Evolutionary conservation across 2,888 invertebrate species (phyloP).

Genomic region (Drosophila differens): DNA sequence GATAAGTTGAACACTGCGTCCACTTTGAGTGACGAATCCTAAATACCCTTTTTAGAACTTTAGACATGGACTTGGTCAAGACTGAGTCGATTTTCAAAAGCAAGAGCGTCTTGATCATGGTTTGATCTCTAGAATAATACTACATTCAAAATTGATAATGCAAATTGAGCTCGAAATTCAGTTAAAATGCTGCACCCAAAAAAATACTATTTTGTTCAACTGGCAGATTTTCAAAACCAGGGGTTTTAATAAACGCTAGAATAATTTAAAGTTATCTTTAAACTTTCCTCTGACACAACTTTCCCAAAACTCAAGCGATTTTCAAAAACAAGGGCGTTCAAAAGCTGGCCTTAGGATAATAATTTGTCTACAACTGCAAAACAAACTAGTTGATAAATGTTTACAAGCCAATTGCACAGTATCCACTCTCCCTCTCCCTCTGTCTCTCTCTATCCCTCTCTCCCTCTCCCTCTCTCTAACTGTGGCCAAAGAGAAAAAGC

Average conservation of each 20-base stretch:
- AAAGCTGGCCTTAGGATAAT: neutral
- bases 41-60: constrained; percentile 19
- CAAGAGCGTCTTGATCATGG: neutral
- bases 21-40: neutral
- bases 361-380: neutral
- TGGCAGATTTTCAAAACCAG: neutral
- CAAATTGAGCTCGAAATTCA: neutral
- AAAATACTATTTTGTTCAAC: neutral
- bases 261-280: neutral
- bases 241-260: neutral
- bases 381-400: constrained; percentile 3
- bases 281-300: neutral
- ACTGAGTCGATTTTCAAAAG: too few species aligned
- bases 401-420: neutral
- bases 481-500: constrained; percentile 12
- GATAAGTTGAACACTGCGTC: constrained; percentile 25
- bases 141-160: neutral
- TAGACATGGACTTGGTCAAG: too few species aligned
- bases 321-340: neutral
- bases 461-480: neutral
- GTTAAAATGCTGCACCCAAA: neutral
- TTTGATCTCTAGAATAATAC: neutral
- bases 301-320: neutral
- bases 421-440: neutral
- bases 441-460: neutral